Percentiles rank a stretch among this genome's conserved stretches.
Evolutionary conservation across 2,888 invertebrate genomes (phyloP).

Genomic region (Mylabris sibirica): DNA sequence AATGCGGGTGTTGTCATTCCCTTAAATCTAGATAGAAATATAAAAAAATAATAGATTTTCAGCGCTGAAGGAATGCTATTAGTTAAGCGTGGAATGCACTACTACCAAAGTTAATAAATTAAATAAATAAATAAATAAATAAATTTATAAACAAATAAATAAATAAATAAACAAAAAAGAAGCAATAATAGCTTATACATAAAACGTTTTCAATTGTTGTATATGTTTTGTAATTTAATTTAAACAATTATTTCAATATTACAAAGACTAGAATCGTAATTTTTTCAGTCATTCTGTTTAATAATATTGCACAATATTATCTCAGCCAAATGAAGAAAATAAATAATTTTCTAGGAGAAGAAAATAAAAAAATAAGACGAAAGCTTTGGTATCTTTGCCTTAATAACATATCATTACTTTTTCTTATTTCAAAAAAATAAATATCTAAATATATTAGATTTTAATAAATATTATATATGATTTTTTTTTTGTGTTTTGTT

Average conservation of each 20-base stretch:
- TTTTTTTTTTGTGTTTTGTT: not conserved
- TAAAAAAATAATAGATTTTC: slow-evolving; percentile 48
- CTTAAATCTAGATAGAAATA: slow-evolving; percentile 46
- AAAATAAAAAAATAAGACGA: slow-evolving; percentile 22
- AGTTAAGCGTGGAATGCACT: slow-evolving; percentile 60
- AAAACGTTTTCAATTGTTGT: slow-evolving; percentile 39
- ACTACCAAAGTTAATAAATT: slow-evolving; percentile 45
- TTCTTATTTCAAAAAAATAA: slow-evolving; percentile 37
- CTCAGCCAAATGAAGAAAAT: slow-evolving; percentile 57
- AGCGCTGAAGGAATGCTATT: slow-evolving; percentile 59
- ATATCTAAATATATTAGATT: slow-evolving; percentile 59
- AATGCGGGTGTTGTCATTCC: slow-evolving; percentile 45
- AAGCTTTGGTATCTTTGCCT: slow-evolving; percentile 9
- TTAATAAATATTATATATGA: slow-evolving; percentile 59
- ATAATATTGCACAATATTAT: slow-evolving; percentile 63
- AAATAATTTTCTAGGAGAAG: slow-evolving; percentile 37
- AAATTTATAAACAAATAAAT: slow-evolving; percentile 25
- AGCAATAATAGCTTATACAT: slow-evolving; percentile 39
- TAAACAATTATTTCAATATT: slow-evolving; percentile 34
- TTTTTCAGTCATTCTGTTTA: slow-evolving; percentile 57
- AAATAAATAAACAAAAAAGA: slow-evolving; percentile 11
- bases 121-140: slow-evolving; percentile 17
- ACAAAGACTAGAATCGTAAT: slow-evolving; percentile 9
- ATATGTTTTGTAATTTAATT: slow-evolving; percentile 33
- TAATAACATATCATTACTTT: slow-evolving; percentile 30